Conservation (phyloP, 2,888 invertebrate species). For the Andrena haemorrhoa region DNA sequence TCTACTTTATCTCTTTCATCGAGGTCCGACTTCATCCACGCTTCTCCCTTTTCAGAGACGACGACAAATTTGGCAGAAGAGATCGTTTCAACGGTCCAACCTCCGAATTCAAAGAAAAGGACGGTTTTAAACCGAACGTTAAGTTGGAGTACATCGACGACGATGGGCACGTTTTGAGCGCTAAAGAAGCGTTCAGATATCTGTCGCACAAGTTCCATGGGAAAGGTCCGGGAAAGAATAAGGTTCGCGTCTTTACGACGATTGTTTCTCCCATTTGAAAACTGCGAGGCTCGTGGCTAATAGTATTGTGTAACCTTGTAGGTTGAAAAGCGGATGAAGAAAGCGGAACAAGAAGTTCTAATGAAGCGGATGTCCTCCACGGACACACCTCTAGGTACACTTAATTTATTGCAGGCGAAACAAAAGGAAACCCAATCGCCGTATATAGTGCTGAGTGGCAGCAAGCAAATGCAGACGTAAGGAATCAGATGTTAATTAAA, state of each 20-base stretch:
- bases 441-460: constrained; percentile 96
- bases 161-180: constrained; percentile 95
- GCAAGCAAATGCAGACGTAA: constrained; percentile 89
- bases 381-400: constrained; percentile 97
- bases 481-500: constrained; percentile 55
- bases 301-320: constrained; percentile 26
- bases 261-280: background rate
- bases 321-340: constrained; percentile 97
- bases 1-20: background rate
- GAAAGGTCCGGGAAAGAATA: constrained; percentile 99
- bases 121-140: constrained; percentile 95
- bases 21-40: background rate
- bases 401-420: constrained; percentile 97
- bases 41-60: constrained; percentile 87
- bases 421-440: constrained; percentile 97
- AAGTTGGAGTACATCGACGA: constrained; percentile 99
- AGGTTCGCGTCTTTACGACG: constrained; percentile 85
- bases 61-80: constrained; percentile 91
- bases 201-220: constrained; percentile 99
- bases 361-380: constrained; percentile 99
- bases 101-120: constrained; percentile 96
- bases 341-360: constrained; percentile 96
- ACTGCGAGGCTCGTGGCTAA: background rate
- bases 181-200: constrained; percentile 98
- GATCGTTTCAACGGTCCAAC: constrained; percentile 94